Conservation (phyloP, 2,797 vertebrate genomes). For the Sciaenops ocellatus region DNA sequence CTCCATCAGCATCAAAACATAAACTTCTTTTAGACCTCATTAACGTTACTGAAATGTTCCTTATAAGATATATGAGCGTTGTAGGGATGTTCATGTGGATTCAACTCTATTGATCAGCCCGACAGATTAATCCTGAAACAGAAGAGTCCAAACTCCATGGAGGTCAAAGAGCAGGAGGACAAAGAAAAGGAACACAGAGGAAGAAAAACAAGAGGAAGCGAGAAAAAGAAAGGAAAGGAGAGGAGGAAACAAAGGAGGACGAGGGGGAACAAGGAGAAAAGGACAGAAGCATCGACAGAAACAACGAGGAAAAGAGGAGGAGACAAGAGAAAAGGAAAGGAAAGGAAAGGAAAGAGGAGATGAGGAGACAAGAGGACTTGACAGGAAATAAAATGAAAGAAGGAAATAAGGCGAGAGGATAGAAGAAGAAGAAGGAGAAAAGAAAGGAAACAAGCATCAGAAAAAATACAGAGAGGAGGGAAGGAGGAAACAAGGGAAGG, state of each 20-base stretch:
- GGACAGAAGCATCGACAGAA: too few relatives aligned
- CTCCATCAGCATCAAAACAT: conserved; percentile 1
- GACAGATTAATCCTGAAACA: neutral
- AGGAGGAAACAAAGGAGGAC: neutral
- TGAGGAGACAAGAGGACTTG: neutral
- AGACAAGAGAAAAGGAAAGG: neutral
- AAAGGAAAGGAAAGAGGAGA: neutral
- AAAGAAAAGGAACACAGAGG: neutral
- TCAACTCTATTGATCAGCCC: conserved; percentile 27
- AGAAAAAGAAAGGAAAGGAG: neutral
- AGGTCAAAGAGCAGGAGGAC: conserved; percentile 13
- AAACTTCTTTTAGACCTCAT: neutral
- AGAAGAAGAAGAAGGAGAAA: too few relatives aligned
- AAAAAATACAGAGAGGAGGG: too few relatives aligned
- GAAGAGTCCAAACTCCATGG: neutral
- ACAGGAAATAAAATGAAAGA: too few relatives aligned
- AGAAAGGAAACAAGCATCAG: neutral
- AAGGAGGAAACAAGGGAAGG: too few relatives aligned
- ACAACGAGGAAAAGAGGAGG: too few relatives aligned
- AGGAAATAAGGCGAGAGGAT: neutral
- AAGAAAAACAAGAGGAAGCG: neutral
- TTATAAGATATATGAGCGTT: neutral
- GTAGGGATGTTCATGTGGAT: conserved; percentile 1
- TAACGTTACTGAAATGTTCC: neutral
- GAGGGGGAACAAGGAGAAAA: too few relatives aligned